Base-by-base conservation (phyloP, 1,140 invertebrate genomes). In the Campoletis sonorensis region DNA sequence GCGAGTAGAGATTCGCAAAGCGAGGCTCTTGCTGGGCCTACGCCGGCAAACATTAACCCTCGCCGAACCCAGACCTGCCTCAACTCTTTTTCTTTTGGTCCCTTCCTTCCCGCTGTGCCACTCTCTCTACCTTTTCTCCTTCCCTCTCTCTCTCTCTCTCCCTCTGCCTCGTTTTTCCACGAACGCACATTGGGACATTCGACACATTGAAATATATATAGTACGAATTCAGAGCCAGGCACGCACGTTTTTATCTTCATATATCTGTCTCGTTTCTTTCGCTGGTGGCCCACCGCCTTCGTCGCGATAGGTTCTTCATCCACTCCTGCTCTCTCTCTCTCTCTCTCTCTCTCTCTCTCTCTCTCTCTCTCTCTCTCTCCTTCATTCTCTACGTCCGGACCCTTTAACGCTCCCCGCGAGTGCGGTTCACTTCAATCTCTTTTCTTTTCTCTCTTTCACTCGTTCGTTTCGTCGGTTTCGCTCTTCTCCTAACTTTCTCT, bases 81-180 rank as follows among this genome's bases (percentile, higher is more conserved):
- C 87, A 91, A 91, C 90, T 90, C 88, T 91, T 90, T 91, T 90
- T 90, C 88, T 87, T 87, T 89, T 90, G 85, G 86, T 88, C 87
- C 87, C 89, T 90, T 86, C 85, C 83, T 21, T 40, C 23, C 54
- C 54, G 37, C 73, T 58, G 73, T 77, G 73, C 73, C 73, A 77
- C 26, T 77, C 73, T 61, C 79, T 16, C 68, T 30, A 26, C 54
- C 79, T 18, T 30, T 1, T n/a, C 30, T 21, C 51, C 64, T 30
- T 27, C 26, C 23, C 72, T 18, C 5, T n/a, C 30, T 21, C 51
- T 77, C 54, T 27, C 26, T 37, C 72, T 18, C 76, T 23, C 67
- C 4, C 51, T 54, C 16, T n/a, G 13, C 30, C 23, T 45, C 7
- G 26, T 33, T 68, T 40, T 64, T 68, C 51, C 21, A 51, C 61